These are phyloP conservation scores for Drosophila melanica DNA, from an alignment of 1,140 invertebrate genomes.

Conservation along the genomic window DNA sequence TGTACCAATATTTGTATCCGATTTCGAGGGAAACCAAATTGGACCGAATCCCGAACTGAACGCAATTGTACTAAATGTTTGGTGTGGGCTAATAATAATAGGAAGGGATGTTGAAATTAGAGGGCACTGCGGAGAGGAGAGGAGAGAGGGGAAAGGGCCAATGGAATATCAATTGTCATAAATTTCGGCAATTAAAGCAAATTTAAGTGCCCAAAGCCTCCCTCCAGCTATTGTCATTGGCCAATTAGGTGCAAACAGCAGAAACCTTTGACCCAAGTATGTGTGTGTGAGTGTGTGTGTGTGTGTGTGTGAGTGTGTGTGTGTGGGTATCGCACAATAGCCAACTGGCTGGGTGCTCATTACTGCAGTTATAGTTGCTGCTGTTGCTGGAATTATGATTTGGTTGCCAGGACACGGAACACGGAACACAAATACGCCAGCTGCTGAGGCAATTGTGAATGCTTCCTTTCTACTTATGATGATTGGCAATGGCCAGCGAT, in stretches of 20 bases:
- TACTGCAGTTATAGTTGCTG: slow-evolving; percentile 48
- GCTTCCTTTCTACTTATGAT: slow-evolving; percentile 27
- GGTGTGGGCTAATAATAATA: background rate
- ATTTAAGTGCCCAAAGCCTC: slow-evolving; percentile 40
- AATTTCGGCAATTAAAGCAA: slow-evolving; percentile 74
- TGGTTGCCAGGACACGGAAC: slow-evolving; percentile 21
- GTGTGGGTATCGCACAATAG: slow-evolving; percentile 44
- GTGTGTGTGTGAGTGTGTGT: slow-evolving; percentile 12
- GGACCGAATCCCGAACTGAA: no score
- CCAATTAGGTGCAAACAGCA: slow-evolving; percentile 41
- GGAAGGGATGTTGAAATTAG: background rate
- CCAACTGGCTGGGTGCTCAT: slow-evolving; percentile 59
- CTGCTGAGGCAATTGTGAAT: slow-evolving; percentile 28
- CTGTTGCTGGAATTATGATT: slow-evolving; percentile 40
- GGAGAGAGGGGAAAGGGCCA: background rate
- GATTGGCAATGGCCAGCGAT: slow-evolving; percentile 10
- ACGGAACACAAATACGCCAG: background rate
- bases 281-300: slow-evolving; percentile 3
- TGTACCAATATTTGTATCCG: no score
- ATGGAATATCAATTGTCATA: slow-evolving; percentile 56
- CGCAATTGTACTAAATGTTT: no score
- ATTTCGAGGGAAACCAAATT: no score
- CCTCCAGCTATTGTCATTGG: slow-evolving; percentile 3
- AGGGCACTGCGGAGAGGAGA: background rate
- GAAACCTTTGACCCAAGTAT: slow-evolving; percentile 13